Base-by-base conservation (phyloP, 2,797 vertebrate genomes). In the Myioborus miniatus region DNA sequence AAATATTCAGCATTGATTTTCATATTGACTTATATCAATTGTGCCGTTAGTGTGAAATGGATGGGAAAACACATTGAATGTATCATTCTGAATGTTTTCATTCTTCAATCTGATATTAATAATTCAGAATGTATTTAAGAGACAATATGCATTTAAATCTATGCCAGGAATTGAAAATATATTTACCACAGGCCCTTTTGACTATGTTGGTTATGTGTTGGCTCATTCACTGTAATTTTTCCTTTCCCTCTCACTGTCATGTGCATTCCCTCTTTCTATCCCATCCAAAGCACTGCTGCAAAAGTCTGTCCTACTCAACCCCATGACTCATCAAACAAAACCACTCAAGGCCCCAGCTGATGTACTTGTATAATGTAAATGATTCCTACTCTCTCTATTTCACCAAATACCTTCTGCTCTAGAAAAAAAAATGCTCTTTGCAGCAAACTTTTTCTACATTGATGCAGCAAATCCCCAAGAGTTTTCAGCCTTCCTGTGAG, bases 1-100 rank as follows among this genome's bases (percentile, higher is more conserved):
- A 97, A 94, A 86, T 72, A 81, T 37, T 72, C 87, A 71, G 41
- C 83, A 94, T 70, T 95, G 92, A 95, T 97, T 97, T 97, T 94
- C 72, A 50, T 87, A 92, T 89, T 90, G 95, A 91, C 74, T 96
- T 91, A 20, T 29, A 95, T 92, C 95, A 96, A 63, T 93, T 79
- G 92, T 95, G 67, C 81, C 32, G 91, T 96, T 83, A 89, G 79
- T 68, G 68, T 87, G 72, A 96, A 96, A 96, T 83, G 63, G 47
- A 93, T 89, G 87, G 55, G 65, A 80, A 91, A 91, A 88, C 85
- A 64, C 52, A 82, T 79, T 37, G 22, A 91, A 89, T 65, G n/a
- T 29, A 60, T 88, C 37, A 74, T 94, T 95, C 72, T 77, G 83
- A 71, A 87, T 91, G 64, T 92, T 95, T 95, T 91, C 46, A 64